Evolutionary conservation across 2,797 vertebrate species (phyloP), one percentile per base, ranked within the genome.

Genomic region (Argentina silus): DNA sequence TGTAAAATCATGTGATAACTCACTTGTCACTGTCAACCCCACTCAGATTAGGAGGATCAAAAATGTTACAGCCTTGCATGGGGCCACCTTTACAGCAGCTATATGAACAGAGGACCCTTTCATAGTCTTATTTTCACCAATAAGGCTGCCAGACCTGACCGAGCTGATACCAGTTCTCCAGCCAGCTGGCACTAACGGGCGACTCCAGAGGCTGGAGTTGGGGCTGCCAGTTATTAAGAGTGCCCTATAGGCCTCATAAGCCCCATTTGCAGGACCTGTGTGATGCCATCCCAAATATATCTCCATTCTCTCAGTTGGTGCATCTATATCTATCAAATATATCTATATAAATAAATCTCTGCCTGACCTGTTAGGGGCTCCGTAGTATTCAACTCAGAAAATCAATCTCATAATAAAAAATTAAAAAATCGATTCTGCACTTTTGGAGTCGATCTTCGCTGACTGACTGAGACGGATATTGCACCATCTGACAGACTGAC

Each of bases 221-320:
- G 51, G 48, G 12, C 53, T 59, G 68, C 42, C 67, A 69, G 43
- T 69, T 12, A 69, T 55, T 69, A 56, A 56, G 51, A 69, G 50
- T n/a, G 17, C 17, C 51, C 15, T 12, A 36, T 2, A 17, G 51
- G 6, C 15, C 51, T 53, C 14, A 17, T 15, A 53, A 53, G 51
- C 51, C 51, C 17, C 51, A 14, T 53, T 14, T 14, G 17, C 51
- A 53, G 51, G 51, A n/a, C 15, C 51, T 57, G 55, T 57, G 55
- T 23, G n/a, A n/a, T 57, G 15, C n/a, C 14, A 53, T 53, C 15
- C 51, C 51, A 15, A 12, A 7, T n/a, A 51, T 15, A 51, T 4
- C 48, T 12, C 14, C 51, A 53, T 53, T 51, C 50, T 51, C 50
- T 15, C 50, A 36, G 4, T 36, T 36, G 2, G 27, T 36, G 27